Percentiles rank a stretch among this genome's conserved stretches.
These are phyloP conservation scores for Aphis gossypii DNA, from an alignment of 1,140 invertebrate species.

Conservation along the genomic window DNA sequence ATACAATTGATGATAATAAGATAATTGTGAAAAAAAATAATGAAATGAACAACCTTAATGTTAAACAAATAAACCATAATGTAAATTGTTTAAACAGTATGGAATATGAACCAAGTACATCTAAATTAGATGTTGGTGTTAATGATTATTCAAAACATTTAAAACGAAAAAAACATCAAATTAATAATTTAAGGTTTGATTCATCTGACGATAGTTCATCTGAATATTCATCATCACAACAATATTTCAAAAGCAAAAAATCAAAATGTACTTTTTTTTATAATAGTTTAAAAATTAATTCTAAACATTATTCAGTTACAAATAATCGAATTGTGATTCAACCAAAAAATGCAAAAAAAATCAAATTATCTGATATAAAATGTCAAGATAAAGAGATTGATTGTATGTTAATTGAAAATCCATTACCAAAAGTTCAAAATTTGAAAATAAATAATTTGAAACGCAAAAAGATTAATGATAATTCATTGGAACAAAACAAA, in stretches of 20 bases:
- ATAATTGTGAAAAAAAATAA: background rate
- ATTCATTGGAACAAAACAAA: constrained; percentile 3
- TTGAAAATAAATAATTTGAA: background rate
- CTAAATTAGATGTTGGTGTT: background rate
- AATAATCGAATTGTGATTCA: background rate
- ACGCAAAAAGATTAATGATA: background rate
- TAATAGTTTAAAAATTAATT: background rate
- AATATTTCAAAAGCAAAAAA: background rate
- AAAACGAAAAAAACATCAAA: background rate
- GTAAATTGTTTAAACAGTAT: background rate
- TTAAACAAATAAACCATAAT: background rate
- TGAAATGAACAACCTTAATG: background rate
- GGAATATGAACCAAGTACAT: background rate
- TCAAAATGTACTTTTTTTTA: background rate
- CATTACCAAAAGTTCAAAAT: constrained; percentile 17
- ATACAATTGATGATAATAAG: background rate
- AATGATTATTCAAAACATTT: background rate
- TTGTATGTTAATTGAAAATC: background rate
- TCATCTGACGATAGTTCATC: background rate
- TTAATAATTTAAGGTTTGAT: background rate
- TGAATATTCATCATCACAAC: background rate
- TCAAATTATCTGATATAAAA: background rate
- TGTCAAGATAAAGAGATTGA: background rate
- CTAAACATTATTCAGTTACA: background rate
- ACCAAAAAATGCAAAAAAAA: background rate